These are phyloP conservation scores for Tridacna gigas DNA, from an alignment of 2,888 invertebrate genomes.

Conservation along the genomic window DNA sequence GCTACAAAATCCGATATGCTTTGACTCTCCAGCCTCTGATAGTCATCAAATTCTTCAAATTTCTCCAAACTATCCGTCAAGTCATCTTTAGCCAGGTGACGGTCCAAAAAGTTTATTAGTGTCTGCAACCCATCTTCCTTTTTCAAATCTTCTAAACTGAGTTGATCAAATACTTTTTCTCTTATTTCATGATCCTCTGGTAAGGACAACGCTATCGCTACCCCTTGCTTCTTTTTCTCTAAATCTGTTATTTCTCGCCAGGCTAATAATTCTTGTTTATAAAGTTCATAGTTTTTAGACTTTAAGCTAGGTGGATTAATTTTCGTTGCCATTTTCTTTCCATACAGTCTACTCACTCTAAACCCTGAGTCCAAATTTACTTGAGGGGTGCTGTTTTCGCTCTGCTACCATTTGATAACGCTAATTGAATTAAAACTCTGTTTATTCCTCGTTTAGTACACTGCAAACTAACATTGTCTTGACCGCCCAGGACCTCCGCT, in stretches of 20 bases:
- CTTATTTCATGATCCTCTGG: conserved; percentile 58
- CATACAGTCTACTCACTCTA: too few relatives aligned
- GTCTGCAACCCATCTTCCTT: conserved; percentile 52
- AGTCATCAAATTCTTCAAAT: conserved; percentile 58
- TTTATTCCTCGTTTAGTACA: too few relatives aligned
- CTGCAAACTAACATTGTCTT: too few relatives aligned
- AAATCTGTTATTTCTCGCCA: conserved; percentile 61
- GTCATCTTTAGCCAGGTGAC: conserved; percentile 62
- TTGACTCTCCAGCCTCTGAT: conserved; percentile 37
- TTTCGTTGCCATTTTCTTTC: too few relatives aligned
- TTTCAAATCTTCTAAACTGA: conserved; percentile 53
- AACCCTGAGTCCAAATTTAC: too few relatives aligned
- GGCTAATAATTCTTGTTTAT: too few relatives aligned
- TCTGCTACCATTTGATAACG: too few relatives aligned
- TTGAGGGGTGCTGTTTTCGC: too few relatives aligned
- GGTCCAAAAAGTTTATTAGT: conserved; percentile 52
- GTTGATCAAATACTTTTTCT: conserved; percentile 60
- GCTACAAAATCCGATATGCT: conserved; percentile 52
- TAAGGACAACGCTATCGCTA: conserved; percentile 62
- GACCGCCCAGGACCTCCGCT: too few relatives aligned
- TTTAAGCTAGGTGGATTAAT: too few relatives aligned
- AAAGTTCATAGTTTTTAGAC: too few relatives aligned
- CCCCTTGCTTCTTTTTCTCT: conserved; percentile 53
- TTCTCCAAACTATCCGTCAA: conserved; percentile 59
- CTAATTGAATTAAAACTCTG: too few relatives aligned